Base-by-base conservation (phyloP, 1,140 invertebrate genomes). In the Uloborus diversus region DNA sequence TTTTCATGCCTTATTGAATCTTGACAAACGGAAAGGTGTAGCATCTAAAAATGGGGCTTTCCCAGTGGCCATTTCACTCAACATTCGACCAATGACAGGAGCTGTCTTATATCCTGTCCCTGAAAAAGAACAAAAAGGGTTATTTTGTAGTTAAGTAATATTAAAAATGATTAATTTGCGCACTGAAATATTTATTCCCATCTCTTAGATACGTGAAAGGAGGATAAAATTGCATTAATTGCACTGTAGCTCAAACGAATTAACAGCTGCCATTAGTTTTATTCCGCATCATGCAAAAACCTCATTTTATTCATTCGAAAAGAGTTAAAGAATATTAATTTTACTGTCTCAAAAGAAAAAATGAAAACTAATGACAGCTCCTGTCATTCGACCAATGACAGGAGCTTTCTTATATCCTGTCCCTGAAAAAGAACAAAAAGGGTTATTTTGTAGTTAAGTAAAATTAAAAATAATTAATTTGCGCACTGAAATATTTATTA, bases 31-130 rank as follows among this genome's bases (percentile, higher is more conserved):
- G 33, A 30, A 79, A 13, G 51, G 65, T 5, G 53, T 14, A 5
- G 62, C 51, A 27, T 79, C 66, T 14, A 65, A 33, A 9, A 62
- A 69, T 13, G 64, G 28, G 27, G 51, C 13, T 5, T 23, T 30
- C 14, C 78, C 78, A 13, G 42, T 49, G 17, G 78, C 78, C 56
- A 79, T 20, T 33, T 79, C 49, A 35, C 78, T 51, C 35, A 79
- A 20, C 11, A 79, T 37, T 20, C 49, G 59, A 4, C 78, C 65
- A 4, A 79, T 33, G n/a, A 35, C 20, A 13, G 78, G 78, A 30
- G 78, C 32, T 4, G 66, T 79, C 23, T 79, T 79, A 32, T 69
- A 79, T 9, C 78, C 78, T 11, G 53, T 70, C 7, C 78, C 78
- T 79, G 23, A 20, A 51, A 76, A 53, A 53, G 9, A 20, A 5